A percentile compares a stretch with the other conserved stretches of the same genome.
Evolutionary conservation across 1,140 invertebrate genomes (phyloP).

Genomic region (Drusus annulatus): DNA sequence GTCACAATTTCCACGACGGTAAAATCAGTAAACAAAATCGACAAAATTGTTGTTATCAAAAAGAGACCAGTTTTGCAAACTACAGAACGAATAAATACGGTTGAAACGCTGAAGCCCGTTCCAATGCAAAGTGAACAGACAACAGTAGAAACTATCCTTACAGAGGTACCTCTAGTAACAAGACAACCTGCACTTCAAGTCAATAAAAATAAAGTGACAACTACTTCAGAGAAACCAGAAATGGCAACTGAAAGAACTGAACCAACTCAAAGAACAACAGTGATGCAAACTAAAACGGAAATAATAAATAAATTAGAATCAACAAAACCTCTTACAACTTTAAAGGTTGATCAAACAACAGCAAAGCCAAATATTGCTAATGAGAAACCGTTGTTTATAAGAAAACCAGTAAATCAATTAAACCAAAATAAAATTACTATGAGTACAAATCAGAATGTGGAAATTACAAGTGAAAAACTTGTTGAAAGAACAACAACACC

Average conservation of each 20-base stretch:
- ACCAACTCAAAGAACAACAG: not conserved
- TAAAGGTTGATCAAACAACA: not conserved
- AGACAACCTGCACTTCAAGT: not conserved
- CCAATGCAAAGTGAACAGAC: constrained; percentile 10
- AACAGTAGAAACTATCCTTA: not conserved
- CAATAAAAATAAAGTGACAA: not conserved
- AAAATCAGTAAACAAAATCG: not conserved
- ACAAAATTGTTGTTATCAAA: constrained; percentile 8
- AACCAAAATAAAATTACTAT: not conserved
- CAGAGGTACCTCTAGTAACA: not conserved
- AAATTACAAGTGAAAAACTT: not conserved
- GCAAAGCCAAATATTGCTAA: too few species aligned
- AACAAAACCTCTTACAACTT: not conserved
- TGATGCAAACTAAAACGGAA: not conserved
- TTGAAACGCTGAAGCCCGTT: not conserved
- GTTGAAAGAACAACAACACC: not conserved
- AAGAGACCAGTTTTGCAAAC: not conserved
- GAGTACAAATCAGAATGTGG: not conserved
- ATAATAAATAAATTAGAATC: not conserved
- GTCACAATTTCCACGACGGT: constrained; percentile 32
- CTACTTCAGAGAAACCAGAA: not conserved
- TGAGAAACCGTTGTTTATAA: too few species aligned
- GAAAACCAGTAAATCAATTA: not conserved
- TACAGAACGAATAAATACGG: constrained; percentile 26
- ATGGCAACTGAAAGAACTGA: not conserved